Base-by-base conservation (phyloP, 2,113 vertebrate species). In the Tricholaema leucomelas region DNA sequence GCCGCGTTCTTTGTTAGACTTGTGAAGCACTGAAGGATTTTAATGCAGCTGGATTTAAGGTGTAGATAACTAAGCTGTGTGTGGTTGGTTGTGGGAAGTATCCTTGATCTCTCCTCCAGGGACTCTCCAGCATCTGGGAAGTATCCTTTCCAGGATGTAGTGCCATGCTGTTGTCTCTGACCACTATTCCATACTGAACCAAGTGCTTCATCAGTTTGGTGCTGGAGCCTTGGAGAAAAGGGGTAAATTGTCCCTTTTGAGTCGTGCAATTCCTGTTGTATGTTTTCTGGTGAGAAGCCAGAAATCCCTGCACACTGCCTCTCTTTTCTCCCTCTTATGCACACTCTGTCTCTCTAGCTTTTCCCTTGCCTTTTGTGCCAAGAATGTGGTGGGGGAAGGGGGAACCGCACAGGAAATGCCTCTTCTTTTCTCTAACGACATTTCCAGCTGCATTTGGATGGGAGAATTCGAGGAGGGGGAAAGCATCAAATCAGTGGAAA, bases 361-460 rank as follows among this genome's bases (percentile, higher is more conserved):
- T 82, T 93, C 94, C 95, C 90, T 94, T 85, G 95, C 91, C 95
- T 92, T 91, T 95, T 96, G 95, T 97, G 95, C 96, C 96, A 97
- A 96, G 96, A 97, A 97, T 97, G 97, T 90, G 90, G 93, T 97
- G 97, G 97, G 95, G 91, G 91, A 93, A 95, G 93, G 94, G 95
- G 93, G 93, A 94, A 93, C 94, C 96, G 76, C 94, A 95, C 96
- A 97, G 98, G 98, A 98, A 98, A 98, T 98, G 97, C 97, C 96
- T 97, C 96, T 97, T 97, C 96, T 95, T 94, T 96, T 96, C 96
- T 97, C 90, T 93, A 93, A 97, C 93, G 95, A 92, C 92, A 73
- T 96, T 96, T 96, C 96, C 97, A 97, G 97, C 97, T 97, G 96
- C 95, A 93, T 85, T 95, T 95, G 94, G 93, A 96, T 96, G 95